A percentile compares a stretch with the other conserved stretches of the same genome.
phyloP scores from a whole-genome alignment of 1,140 invertebrate genomes.

The Papilio polyxenes region DNA sequence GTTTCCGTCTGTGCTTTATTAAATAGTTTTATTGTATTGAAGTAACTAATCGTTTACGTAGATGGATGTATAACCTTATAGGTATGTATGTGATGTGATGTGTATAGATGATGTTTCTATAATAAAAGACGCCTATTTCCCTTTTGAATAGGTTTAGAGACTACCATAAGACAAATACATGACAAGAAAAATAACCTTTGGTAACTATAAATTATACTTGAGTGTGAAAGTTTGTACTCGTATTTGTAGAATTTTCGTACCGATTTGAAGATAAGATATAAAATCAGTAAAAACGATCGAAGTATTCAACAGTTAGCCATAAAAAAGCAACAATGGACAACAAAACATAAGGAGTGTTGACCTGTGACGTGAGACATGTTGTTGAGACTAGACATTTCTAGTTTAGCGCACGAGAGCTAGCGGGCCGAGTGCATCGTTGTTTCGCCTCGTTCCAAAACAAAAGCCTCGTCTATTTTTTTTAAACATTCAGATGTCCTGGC shows the following conservation, averaged over 20 bases:
- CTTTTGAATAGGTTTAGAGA: too few species aligned
- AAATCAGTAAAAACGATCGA: neutral
- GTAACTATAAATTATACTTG: too few species aligned
- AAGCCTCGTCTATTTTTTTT: conserved; percentile 32
- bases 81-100: too few species aligned
- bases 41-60: neutral
- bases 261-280: neutral
- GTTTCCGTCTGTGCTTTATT: too few species aligned
- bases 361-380: conserved; percentile 34
- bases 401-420: conserved; percentile 22
- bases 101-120: too few species aligned
- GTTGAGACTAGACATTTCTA: conserved; percentile 38
- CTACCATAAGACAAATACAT: too few species aligned
- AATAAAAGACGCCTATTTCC: too few species aligned
- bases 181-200: too few species aligned
- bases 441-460: conserved; percentile 11
- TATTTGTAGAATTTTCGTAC: neutral
- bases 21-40: neutral
- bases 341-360: conserved; percentile 38
- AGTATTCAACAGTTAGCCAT: conserved; percentile 34
- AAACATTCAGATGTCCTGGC: conserved; percentile 29
- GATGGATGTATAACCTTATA: too few species aligned
- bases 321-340: conserved; percentile 25
- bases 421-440: conserved; percentile 11
- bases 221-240: too few species aligned